Base-by-base conservation (phyloP, 2,797 vertebrate species). In the Geotrypetes seraphini region DNA sequence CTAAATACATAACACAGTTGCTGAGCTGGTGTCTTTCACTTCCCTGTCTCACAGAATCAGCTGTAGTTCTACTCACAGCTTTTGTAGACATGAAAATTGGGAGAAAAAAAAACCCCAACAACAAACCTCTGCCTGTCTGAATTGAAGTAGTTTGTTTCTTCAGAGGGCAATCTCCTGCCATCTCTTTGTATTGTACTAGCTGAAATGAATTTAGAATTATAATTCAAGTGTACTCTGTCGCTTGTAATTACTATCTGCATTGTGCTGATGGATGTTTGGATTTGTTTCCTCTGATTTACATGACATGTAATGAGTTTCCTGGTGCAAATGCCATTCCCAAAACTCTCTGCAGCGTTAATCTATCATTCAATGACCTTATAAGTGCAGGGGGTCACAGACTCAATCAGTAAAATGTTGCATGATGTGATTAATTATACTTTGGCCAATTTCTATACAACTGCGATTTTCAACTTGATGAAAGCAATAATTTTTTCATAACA, bases 201-300 rank as follows among this genome's bases (percentile, higher is more conserved):
- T 28, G 46, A 66, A 70, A 63, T 63, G 56, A 59, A 70, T 76
- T 71, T 70, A 61, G 43, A 62, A 53, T 71, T 63, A 69, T 78
- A 73, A 63, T 66, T 62, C 39, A 50, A 5, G 49, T 60, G 50
- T 5, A 46, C 62, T 36, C 36, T 54, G 53, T 43, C 60, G 53
- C 65, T 60, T 69, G 50, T 69, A 73, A 75, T 71, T 62, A 62
- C 39, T 52, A 48, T 57, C 54, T 65, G 45, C 22, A 57, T 60
- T 55, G 62, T 59, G 57, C 47, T 52, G 58, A 60, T 55, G 52
- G 57, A 69, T 56, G 60, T 49, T 57, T 70, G 44, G 59, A 63
- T 77, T 76, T 63, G 69, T 72, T 74, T 59, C 55, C 45, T 60
- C 55, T 81, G 70, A 83, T 80, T 78, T 84, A 76, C 69, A 57